A percentile compares a stretch with the other conserved stretches of the same genome.
Conservation (phyloP, 2,888 invertebrate genomes). For the Drepanosiphum platanoidis region DNA sequence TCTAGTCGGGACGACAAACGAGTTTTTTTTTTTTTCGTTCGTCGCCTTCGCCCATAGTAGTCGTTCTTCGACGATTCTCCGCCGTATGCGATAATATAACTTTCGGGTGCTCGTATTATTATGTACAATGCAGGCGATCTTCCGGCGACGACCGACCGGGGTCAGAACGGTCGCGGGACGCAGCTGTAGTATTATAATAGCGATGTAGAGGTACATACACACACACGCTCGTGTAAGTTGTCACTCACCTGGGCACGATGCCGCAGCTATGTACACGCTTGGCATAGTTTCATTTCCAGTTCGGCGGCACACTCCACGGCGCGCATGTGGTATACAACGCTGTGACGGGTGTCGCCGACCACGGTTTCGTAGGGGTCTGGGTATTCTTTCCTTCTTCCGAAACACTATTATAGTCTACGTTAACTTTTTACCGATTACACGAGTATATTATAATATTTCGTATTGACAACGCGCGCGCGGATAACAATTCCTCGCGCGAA, state of each 20-base stretch:
- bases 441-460: no score
- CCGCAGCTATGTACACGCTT: conserved; percentile 2
- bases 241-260: background rate
- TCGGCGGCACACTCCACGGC: background rate
- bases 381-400: no score
- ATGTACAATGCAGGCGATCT: no score
- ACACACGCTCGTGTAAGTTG: conserved; percentile 25
- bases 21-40: background rate
- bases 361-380: no score
- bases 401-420: no score
- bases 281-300: conserved; percentile 16
- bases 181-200: background rate
- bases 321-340: background rate
- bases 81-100: no score
- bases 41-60: no score
- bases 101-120: background rate
- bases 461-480: no score
- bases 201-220: no score
- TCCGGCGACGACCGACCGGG: background rate
- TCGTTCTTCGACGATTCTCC: background rate
- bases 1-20: background rate
- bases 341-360: no score
- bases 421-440: no score
- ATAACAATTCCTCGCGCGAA: no score
- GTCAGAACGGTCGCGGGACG: background rate